Percentiles rank a stretch among this genome's conserved stretches.
Conservation (phyloP, 2,113 vertebrate genomes). For the Emydocephalus ijimae region DNA sequence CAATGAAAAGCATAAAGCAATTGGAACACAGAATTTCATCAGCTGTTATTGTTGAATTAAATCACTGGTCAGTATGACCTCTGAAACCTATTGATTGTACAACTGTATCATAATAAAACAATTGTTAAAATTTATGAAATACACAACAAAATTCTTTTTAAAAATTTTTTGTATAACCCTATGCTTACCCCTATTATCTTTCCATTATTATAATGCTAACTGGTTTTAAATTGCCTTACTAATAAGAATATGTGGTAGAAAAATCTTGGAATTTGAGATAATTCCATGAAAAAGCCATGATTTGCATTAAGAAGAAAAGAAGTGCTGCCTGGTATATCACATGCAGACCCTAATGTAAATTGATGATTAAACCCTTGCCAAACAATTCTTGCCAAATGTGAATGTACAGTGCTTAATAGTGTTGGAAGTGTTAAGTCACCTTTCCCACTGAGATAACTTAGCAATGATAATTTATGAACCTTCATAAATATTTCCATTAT, state of each 20-base stretch:
- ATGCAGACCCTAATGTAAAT: constrained; percentile 51
- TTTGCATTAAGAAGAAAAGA: constrained; percentile 33
- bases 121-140: background rate
- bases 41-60: background rate
- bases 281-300: constrained; percentile 25
- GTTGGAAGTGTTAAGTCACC: constrained; percentile 48
- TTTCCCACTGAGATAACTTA: constrained; percentile 58
- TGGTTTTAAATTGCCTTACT: background rate
- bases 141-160: rapidly evolving
- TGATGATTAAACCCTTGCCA: constrained; percentile 54
- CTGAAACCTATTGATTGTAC: background rate
- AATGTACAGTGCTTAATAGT: constrained; percentile 55
- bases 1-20: background rate
- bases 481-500: constrained; percentile 53
- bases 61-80: background rate
- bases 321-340: constrained; percentile 31
- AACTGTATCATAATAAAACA: background rate
- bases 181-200: rapidly evolving
- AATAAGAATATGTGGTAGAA: background rate
- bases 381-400: constrained; percentile 42
- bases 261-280: background rate
- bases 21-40: background rate
- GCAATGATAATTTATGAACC: constrained; percentile 62
- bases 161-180: background rate
- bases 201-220: background rate